phyloP scores from a whole-genome alignment of 2,888 invertebrate species.

The Ornithoptera priamus region DNA sequence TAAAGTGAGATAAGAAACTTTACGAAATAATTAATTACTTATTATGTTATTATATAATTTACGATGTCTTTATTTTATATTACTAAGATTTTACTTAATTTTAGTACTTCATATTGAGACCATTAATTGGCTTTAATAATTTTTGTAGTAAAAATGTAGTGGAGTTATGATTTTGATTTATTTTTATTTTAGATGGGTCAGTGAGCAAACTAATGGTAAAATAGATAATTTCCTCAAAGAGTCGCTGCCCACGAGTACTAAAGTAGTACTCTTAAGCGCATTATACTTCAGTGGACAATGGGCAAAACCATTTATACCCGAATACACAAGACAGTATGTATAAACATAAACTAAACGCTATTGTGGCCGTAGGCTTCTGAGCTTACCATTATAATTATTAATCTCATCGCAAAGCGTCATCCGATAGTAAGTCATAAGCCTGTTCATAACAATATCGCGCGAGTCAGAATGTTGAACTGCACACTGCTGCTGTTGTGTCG shows the following conservation, averaged over 20 bases:
- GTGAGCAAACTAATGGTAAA: conserved; percentile 80
- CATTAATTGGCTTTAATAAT: too few relatives aligned
- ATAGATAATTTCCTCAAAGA: conserved; percentile 80
- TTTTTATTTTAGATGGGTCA: conserved; percentile 80
- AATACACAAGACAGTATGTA: conserved; percentile 77
- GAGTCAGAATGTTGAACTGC: too few relatives aligned
- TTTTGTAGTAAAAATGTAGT: too few relatives aligned
- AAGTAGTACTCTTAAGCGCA: conserved; percentile 83
- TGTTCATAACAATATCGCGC: too few relatives aligned
- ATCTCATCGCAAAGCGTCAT: conserved; percentile 66
- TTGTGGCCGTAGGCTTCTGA: neutral
- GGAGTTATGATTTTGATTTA: neutral
- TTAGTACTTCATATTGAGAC: too few relatives aligned
- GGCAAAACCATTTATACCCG: conserved; percentile 81
- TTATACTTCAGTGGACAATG: conserved; percentile 87
- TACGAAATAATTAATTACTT: too few relatives aligned
- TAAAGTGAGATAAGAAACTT: too few relatives aligned
- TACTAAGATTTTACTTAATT: too few relatives aligned
- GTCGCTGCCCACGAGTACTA: conserved; percentile 76
- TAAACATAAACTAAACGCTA: neutral
- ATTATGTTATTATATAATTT: too few relatives aligned
- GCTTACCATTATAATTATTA: neutral
- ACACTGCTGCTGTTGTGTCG: too few relatives aligned
- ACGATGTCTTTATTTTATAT: too few relatives aligned
- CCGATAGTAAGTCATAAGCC: too few relatives aligned